phyloP scores from a whole-genome alignment of 2,888 invertebrate species.

The Diabrotica balteata region DNA sequence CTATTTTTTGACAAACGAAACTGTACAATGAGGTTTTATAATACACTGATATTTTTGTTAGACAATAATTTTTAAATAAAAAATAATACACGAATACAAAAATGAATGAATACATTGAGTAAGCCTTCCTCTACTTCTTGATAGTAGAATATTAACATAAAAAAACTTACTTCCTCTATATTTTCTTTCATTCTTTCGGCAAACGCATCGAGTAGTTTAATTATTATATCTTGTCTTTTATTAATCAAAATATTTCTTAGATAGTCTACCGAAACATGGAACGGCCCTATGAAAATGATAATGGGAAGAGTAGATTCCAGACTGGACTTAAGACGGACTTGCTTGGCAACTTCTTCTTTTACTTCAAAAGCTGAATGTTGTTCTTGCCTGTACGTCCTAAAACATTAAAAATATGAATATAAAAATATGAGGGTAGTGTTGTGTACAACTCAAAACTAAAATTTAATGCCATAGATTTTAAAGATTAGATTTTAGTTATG shows the following conservation, averaged over 20 bases:
- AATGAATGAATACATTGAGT: no score
- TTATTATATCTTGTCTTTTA: conserved; percentile 75
- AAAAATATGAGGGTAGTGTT: conserved; percentile 32
- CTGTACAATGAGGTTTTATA: no score
- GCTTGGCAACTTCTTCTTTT: conserved; percentile 74
- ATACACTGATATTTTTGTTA: no score
- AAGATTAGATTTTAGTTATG: no score
- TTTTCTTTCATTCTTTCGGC: conserved; percentile 70
- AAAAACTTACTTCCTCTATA: conserved; percentile 63
- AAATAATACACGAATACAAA: no score
- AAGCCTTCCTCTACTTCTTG: no score
- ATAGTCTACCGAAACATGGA: conserved; percentile 72
- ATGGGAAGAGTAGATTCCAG: conserved; percentile 75
- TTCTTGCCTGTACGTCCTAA: conserved; percentile 64
- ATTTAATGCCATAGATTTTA: no score
- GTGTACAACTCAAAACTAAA: no score
- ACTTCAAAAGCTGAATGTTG: conserved; percentile 74
- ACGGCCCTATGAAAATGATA: conserved; percentile 80
- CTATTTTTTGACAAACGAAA: no score
- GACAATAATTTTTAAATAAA: no score
- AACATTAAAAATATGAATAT: conserved; percentile 41
- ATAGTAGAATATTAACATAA: neutral
- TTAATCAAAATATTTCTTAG: conserved; percentile 72
- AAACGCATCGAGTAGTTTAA: conserved; percentile 75
- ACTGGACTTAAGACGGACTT: conserved; percentile 70